Percentiles rank a stretch among this genome's conserved stretches.
phyloP scores from a whole-genome alignment of 2,888 invertebrate genomes.

The Chloroclysta siterata region DNA sequence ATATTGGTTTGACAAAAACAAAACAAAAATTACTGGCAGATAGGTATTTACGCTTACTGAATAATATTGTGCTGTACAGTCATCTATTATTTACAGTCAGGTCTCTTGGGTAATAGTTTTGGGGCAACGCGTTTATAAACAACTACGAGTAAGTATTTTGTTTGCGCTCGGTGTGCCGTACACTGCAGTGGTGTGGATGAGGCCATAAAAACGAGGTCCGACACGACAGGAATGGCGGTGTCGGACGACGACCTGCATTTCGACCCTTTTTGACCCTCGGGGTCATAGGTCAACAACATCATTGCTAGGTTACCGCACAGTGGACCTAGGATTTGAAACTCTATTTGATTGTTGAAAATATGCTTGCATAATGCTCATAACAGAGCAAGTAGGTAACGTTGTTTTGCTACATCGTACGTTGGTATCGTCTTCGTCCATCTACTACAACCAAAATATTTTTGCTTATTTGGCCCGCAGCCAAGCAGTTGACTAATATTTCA shows the following conservation, averaged over 20 bases:
- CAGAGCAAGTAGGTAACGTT: not conserved
- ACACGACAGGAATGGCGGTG: constrained; percentile 19
- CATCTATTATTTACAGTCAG: not conserved
- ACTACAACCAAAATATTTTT: constrained; percentile 28
- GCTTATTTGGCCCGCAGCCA: constrained; percentile 33
- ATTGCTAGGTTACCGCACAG: not conserved
- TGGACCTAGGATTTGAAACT: not conserved
- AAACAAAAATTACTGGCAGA: no score
- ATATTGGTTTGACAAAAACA: no score
- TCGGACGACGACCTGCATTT: constrained; percentile 34
- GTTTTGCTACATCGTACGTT: constrained; percentile 2
- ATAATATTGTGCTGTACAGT: no score
- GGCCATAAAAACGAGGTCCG: constrained; percentile 32
- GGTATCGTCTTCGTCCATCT: not conserved
- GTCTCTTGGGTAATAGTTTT: not conserved
- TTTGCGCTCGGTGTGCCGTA: constrained; percentile 15
- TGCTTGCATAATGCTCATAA: not conserved
- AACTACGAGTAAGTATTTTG: not conserved
- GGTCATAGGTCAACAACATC: constrained; percentile 32
- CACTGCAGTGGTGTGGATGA: constrained; percentile 26
- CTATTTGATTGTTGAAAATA: not conserved
- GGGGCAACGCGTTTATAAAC: not conserved
- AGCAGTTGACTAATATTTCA: constrained; percentile 42
- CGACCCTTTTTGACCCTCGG: constrained; percentile 36
- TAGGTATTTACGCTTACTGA: no score